Evolutionary conservation across 2,113 vertebrate genomes (phyloP).

Genomic region (Andinoacara biseriatus): DNA sequence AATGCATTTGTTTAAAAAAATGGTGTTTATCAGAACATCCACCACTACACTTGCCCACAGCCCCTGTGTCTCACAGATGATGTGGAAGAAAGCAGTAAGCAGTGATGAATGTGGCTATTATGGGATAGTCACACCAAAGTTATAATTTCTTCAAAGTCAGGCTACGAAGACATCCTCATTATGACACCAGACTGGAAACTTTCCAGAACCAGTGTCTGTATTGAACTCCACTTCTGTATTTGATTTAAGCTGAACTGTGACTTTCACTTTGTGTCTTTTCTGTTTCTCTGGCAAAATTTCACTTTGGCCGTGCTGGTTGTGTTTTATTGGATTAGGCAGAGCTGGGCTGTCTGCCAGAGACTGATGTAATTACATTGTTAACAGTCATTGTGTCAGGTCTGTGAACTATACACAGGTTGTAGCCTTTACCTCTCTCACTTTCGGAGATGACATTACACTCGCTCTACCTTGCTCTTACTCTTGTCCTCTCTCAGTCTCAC

Average conservation of each 20-base stretch:
- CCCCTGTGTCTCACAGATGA: not conserved
- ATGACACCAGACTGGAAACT: not conserved
- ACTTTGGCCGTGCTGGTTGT: slow-evolving; percentile 16
- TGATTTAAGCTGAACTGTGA: not conserved
- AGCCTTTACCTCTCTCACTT: slow-evolving; percentile 61
- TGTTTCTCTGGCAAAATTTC: slow-evolving; percentile 19
- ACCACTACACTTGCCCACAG: not conserved
- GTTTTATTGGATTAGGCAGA: slow-evolving; percentile 38
- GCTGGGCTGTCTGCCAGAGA: slow-evolving; percentile 60
- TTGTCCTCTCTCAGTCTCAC: slow-evolving; percentile 1
- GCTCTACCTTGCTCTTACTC: slow-evolving; percentile 20
- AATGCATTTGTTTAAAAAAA: not conserved
- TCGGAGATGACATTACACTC: slow-evolving; percentile 52
- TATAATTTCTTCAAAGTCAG: too few relatives aligned
- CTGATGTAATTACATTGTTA: slow-evolving; percentile 69
- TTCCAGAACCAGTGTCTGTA: not conserved
- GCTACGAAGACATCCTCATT: too few relatives aligned
- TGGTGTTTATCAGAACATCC: not conserved
- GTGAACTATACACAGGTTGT: slow-evolving; percentile 51
- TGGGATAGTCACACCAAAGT: too few relatives aligned
- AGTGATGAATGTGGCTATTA: too few relatives aligned
- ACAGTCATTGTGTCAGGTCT: slow-evolving; percentile 61
- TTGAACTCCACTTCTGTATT: not conserved
- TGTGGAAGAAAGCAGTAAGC: not conserved
- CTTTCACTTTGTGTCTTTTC: not conserved